Percentiles rank a stretch among this genome's conserved stretches.
These are phyloP conservation scores for Polyommatus iphigenia DNA, from an alignment of 2,888 invertebrate species.

Conservation along the genomic window DNA sequence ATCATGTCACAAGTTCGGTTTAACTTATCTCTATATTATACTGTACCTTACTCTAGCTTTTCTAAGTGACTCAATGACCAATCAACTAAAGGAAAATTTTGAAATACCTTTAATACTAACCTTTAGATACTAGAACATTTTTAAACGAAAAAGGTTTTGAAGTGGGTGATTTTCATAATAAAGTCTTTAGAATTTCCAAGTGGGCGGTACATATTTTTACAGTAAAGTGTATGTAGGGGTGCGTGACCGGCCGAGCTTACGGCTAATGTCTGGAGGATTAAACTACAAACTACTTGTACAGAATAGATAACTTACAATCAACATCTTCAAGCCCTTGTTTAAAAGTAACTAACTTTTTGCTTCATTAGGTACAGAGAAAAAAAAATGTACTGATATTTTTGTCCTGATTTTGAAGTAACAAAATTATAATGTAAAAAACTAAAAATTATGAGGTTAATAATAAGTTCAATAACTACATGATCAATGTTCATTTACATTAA, in stretches of 20 bases:
- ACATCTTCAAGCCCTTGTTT: neutral
- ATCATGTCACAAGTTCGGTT: no score
- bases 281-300: constrained; percentile 22
- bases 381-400: neutral
- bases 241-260: constrained; percentile 23
- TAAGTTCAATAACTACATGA: no score
- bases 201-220: constrained; percentile 8
- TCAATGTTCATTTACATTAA: no score
- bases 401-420: no score
- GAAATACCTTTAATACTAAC: no score
- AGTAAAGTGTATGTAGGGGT: constrained; percentile 8
- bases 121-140: neutral
- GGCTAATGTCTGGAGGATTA: constrained; percentile 9
- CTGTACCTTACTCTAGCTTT: no score
- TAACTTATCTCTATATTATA: no score
- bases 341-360: neutral
- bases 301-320: constrained; percentile 19
- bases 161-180: neutral
- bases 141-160: neutral
- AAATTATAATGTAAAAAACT: no score
- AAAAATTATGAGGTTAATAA: no score
- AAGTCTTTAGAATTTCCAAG: neutral
- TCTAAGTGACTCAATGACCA: no score
- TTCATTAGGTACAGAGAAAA: neutral
- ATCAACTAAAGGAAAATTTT: no score